phyloP scores from a whole-genome alignment of 2,113 vertebrate genomes.

The Gobio gobio region DNA sequence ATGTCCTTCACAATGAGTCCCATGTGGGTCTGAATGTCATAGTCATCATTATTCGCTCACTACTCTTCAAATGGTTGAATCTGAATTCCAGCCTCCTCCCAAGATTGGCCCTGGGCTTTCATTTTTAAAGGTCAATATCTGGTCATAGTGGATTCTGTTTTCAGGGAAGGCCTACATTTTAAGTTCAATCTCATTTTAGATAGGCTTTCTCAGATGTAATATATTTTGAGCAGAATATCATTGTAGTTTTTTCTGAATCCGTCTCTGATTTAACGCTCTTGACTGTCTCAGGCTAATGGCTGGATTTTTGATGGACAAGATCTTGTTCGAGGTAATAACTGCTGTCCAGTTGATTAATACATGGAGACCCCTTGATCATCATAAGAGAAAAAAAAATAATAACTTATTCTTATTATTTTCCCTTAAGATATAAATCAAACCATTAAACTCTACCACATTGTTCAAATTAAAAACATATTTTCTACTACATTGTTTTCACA shows the following conservation, averaged over 20 bases:
- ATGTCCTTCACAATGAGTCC: conserved; percentile 46
- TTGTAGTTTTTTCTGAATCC: neutral
- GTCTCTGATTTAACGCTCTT: neutral
- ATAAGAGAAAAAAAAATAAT: neutral
- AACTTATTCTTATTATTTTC: too few relatives aligned
- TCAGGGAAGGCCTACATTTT: conserved; percentile 12
- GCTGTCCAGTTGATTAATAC: conserved; percentile 9
- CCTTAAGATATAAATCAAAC: neutral
- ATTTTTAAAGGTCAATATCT: conserved; percentile 55
- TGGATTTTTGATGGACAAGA: neutral
- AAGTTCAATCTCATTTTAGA: conserved; percentile 42
- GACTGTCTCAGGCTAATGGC: neutral
- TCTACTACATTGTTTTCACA: neutral
- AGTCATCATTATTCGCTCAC: conserved; percentile 46
- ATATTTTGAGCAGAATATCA: conserved; percentile 8
- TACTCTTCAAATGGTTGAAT: conserved; percentile 45
- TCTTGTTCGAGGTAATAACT: neutral
- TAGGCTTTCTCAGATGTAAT: conserved; percentile 12
- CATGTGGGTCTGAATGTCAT: conserved; percentile 50
- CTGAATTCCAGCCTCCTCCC: conserved; percentile 32
- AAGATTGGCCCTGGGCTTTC: conserved; percentile 49
- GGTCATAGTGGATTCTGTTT: conserved; percentile 40
- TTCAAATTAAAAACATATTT: neutral
- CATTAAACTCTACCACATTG: neutral
- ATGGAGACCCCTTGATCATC: neutral